These are phyloP conservation scores for Stegastes partitus DNA, from an alignment of 2,113 vertebrate species.

Conservation along the genomic window DNA sequence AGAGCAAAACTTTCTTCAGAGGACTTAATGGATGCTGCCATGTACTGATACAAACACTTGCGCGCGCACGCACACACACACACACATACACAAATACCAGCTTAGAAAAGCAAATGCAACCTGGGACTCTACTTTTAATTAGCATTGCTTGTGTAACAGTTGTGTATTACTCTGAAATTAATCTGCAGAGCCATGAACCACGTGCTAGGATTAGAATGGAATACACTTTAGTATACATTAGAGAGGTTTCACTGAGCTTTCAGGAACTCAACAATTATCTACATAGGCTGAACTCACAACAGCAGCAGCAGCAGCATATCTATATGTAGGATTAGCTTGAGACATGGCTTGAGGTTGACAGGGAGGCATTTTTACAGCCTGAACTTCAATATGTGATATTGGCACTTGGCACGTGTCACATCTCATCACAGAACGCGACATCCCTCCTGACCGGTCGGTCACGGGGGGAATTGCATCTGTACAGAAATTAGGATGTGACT, in stretches of 20 bases:
- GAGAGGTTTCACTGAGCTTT: conserved; percentile 7
- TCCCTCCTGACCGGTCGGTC: conserved; percentile 18
- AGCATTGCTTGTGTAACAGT: conserved; percentile 14
- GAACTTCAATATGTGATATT: conserved; percentile 49
- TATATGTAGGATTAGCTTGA: background rate
- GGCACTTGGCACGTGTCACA: conserved; percentile 48
- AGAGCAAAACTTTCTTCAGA: conserved; percentile 21
- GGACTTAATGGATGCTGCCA: conserved; percentile 20
- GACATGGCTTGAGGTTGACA: background rate
- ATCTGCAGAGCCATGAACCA: conserved; percentile 35
- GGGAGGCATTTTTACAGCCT: conserved; percentile 23
- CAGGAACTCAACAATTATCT: conserved; percentile 10
- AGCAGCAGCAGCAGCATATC: background rate
- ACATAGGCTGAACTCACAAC: background rate
- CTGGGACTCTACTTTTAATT: conserved; percentile 57
- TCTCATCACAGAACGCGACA: conserved; percentile 32
- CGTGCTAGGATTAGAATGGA: conserved; percentile 13
- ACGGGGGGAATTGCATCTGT: conserved; percentile 2
- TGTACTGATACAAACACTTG: conserved; percentile 5
- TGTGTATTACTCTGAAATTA: conserved; percentile 36
- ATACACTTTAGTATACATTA: background rate
- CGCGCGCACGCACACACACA: conserved; percentile 15
- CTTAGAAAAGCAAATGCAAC: conserved; percentile 16
- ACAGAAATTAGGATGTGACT: background rate
- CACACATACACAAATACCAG: conserved; percentile 21